Evolutionary conservation across 2,888 invertebrate species (phyloP), one percentile per base, ranked within the genome.

Genomic region (Nebria salina): DNA sequence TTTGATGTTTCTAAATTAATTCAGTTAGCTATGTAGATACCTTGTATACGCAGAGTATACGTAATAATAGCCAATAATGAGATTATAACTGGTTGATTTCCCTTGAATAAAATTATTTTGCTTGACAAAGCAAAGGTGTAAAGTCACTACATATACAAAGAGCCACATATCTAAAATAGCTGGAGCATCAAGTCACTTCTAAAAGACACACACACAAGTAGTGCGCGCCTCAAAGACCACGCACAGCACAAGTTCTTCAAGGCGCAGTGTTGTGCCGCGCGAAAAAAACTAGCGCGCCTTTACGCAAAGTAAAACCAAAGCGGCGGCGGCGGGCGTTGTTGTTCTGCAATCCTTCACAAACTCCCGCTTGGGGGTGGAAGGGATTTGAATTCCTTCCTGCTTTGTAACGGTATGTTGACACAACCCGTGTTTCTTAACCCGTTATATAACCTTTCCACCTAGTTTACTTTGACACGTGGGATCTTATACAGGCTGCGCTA

Each of bases 401-500:
- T 79, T 79, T 79, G 79, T 74, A 68, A 54, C 79, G 42, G 43
- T 65, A 74, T 79, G 79, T 79, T 79, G 79, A 79, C 79, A 79
- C 79, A 74, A 75, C 74, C 79, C 78, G 74, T 79, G 79, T 79
- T 79, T 79, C 79, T 79, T 79, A 79, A 79, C 79, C 74, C 79
- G 79, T 75, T 79, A 54, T 79, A 79, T 79, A 79, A 79, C 79
- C 79, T 79, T 79, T 79, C 79, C 79, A 79, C 79, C 79, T 43
- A 79, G 79, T 79, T 79, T 79, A 79, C 79, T 79, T 79, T 79
- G 79, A 74, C 79, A 79, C 79, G 79, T 79, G 79, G 79, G 79
- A 79, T 79, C 79, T 79, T 79, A 79, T 68, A 74, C 74, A 79
- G 79, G 73, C 73, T 26, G 25, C 70, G 25, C 74, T 79, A 74